These are phyloP conservation scores for Arctopsyche grandis DNA, from an alignment of 1,140 invertebrate species.

Conservation along the genomic window DNA sequence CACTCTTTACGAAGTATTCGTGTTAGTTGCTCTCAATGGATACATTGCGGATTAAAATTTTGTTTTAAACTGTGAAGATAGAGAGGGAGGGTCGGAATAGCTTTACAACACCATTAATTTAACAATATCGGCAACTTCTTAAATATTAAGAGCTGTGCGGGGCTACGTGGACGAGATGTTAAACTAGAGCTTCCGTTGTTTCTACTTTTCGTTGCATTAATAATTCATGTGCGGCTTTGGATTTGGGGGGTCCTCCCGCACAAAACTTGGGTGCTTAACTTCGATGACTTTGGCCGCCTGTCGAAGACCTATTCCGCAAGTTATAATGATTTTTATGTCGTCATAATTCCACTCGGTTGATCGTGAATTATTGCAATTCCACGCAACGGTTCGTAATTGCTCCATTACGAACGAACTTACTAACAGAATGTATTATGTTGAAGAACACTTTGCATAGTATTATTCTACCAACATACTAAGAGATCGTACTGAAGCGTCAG, in stretches of 20 bases:
- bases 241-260: background rate
- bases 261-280: background rate
- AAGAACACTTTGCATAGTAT: no score
- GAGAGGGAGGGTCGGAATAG: no score
- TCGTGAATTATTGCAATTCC: background rate
- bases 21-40: no score
- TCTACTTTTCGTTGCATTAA: slow-evolving; percentile 8
- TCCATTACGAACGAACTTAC: no score
- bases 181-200: background rate
- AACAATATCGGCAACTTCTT: background rate
- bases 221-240: slow-evolving; percentile 10
- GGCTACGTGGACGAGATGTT: background rate
- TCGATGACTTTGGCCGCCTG: background rate
- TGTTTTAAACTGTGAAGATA: no score
- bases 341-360: background rate
- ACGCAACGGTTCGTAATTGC: no score
- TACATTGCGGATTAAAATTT: no score
- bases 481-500: no score
- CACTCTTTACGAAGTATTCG: no score
- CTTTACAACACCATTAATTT: no score
- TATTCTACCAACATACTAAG: no score
- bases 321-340: background rate
- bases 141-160: background rate
- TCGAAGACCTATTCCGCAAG: background rate
- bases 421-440: no score